phyloP scores from a whole-genome alignment of 2,797 vertebrate species.

The Schizothorax lantsangensis region DNA sequence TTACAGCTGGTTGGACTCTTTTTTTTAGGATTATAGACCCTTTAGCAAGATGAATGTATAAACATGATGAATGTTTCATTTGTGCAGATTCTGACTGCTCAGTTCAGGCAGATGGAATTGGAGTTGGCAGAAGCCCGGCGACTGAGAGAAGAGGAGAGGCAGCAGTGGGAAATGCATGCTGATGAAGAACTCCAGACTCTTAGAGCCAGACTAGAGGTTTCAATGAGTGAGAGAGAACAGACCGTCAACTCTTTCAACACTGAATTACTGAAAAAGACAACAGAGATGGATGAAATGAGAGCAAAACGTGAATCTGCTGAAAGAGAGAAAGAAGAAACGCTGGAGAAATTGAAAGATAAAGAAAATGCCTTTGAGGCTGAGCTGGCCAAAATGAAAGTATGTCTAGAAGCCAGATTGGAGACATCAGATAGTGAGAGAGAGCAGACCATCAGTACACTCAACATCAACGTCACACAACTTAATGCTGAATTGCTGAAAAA shows the following conservation, averaged over 20 bases:
- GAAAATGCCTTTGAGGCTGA: slow-evolving; percentile 37
- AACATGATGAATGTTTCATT: not conserved
- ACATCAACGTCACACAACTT: not conserved
- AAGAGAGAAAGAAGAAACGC: slow-evolving; percentile 35
- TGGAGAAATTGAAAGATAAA: slow-evolving; percentile 7
- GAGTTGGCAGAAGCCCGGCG: slow-evolving; percentile 76
- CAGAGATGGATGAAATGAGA: slow-evolving; percentile 62
- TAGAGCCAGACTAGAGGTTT: slow-evolving; percentile 64
- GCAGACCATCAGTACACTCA: slow-evolving; percentile 5
- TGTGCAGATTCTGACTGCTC: slow-evolving; percentile 82
- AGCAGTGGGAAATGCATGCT: slow-evolving; percentile 65
- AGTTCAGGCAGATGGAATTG: slow-evolving; percentile 86
- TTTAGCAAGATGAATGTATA: not conserved
- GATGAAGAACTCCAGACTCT: slow-evolving; percentile 69
- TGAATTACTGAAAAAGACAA: slow-evolving; percentile 36
- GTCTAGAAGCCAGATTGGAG: slow-evolving; percentile 37
- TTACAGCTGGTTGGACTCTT: not conserved
- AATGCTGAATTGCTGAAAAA: slow-evolving; percentile 20
- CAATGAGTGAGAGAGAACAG: slow-evolving; percentile 64
- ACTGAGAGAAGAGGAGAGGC: slow-evolving; percentile 76
- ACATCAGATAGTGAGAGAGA: slow-evolving; percentile 44
- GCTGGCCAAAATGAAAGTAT: slow-evolving; percentile 16
- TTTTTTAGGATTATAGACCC: not conserved
- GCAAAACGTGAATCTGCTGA: slow-evolving; percentile 35
- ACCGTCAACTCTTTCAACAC: slow-evolving; percentile 28